Conservation (phyloP, 1,140 invertebrate species). For the Diachasma alloeum region DNA sequence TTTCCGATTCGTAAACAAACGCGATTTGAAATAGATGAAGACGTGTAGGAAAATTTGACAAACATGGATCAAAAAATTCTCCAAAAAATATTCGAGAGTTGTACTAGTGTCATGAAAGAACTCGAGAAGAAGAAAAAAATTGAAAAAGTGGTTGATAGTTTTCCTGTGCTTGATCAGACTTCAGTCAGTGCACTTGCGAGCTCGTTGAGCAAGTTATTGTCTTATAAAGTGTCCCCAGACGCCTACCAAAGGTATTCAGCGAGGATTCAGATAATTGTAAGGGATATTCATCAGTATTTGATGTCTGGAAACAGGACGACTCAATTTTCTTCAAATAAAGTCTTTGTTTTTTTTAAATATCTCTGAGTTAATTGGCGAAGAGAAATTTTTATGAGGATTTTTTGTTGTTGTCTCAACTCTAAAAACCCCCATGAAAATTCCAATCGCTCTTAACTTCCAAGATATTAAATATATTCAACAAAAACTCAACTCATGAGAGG, state of each 20-base stretch:
- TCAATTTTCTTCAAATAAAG: too few species aligned
- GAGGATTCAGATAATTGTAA: conserved; percentile 32
- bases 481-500: too few species aligned
- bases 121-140: not conserved
- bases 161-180: conserved; percentile 13
- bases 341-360: not conserved
- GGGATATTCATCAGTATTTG: not conserved
- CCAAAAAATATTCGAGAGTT: conserved; percentile 5
- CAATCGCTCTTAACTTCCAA: too few species aligned
- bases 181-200: conserved; percentile 7
- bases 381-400: not conserved
- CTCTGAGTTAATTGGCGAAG: too few species aligned
- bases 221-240: conserved; percentile 32
- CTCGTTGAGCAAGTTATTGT: conserved; percentile 27
- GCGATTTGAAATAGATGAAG: too few species aligned
- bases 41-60: too few species aligned
- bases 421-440: too few species aligned
- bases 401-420: not conserved
- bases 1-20: not conserved
- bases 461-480: not conserved
- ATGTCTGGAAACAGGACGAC: too few species aligned
- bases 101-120: not conserved
- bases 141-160: conserved; percentile 5
- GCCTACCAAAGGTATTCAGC: conserved; percentile 32
- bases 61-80: conserved; percentile 13